Percentiles rank a stretch among this genome's conserved stretches.
These are phyloP conservation scores for Timema podura DNA, from an alignment of 2,888 invertebrate genomes.

Conservation along the genomic window DNA sequence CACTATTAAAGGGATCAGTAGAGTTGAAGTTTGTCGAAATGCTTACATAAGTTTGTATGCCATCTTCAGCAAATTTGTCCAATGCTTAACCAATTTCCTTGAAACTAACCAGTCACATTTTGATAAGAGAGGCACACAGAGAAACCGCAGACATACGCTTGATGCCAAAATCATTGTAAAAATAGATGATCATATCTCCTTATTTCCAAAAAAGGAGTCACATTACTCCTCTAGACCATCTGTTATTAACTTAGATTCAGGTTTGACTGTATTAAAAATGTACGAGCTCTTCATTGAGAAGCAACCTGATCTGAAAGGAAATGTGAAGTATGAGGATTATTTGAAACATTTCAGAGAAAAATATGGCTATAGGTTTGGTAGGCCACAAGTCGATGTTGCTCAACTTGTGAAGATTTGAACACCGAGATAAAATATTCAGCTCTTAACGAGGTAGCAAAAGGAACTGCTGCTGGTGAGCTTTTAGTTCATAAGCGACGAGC, in stretches of 20 bases:
- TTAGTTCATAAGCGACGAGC: neutral
- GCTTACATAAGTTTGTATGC: conserved; percentile 18
- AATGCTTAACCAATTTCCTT: conserved; percentile 13
- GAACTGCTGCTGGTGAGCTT: neutral
- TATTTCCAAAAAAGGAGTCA: conserved; percentile 10
- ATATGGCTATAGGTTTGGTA: conserved; percentile 9
- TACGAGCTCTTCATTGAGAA: conserved; percentile 3
- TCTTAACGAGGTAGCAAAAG: conserved; percentile 5
- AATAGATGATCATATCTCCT: too few relatives aligned
- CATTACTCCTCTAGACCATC: neutral
- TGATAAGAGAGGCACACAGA: too few relatives aligned
- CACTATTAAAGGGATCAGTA: neutral
- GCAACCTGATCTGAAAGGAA: neutral
- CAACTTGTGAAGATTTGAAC: neutral
- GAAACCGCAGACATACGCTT: too few relatives aligned
- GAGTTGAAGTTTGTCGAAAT: conserved; percentile 14
- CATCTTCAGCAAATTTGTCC: conserved; percentile 16
- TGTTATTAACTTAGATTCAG: neutral
- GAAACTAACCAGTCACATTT: neutral
- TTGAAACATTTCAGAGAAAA: conserved; percentile 2
- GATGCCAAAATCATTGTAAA: too few relatives aligned
- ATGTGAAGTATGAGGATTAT: neutral
- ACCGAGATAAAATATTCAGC: neutral
- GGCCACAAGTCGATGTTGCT: conserved; percentile 1
- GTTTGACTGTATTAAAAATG: conserved; percentile 6